Conservation (phyloP, 1,140 invertebrate species). For the Heliothis virescens region DNA sequence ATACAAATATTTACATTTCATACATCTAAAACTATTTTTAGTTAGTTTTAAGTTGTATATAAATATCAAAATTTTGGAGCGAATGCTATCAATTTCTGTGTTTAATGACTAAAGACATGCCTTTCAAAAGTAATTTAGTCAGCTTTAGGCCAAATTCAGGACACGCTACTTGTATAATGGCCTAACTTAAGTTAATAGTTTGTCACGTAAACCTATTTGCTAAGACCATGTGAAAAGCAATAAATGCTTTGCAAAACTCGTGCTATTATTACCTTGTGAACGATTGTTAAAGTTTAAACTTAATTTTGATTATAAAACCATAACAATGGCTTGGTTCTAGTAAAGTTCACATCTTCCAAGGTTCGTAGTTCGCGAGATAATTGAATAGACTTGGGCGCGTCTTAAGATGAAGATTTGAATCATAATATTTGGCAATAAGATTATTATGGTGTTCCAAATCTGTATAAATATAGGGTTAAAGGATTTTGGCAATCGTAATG, state of each 20-base stretch:
- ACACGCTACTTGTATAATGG: not conserved
- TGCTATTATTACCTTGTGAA: conserved; percentile 60
- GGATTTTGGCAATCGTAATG: not conserved
- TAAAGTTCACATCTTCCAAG: conserved; percentile 53
- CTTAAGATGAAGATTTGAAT: conserved; percentile 33
- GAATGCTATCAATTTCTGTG: too few species aligned
- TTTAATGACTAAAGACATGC: too few species aligned
- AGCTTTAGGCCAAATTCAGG: not conserved
- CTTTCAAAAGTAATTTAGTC: too few species aligned
- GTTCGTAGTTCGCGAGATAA: conserved; percentile 35
- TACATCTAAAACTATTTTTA: too few species aligned
- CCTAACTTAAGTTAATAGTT: not conserved
- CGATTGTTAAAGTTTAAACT: conserved; percentile 59
- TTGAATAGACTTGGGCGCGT: conserved; percentile 31
- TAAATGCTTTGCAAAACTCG: conserved; percentile 51
- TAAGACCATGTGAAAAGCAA: conserved; percentile 52
- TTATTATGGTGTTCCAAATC: not conserved
- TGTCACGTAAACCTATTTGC: conserved; percentile 42
- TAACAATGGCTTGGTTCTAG: conserved; percentile 58
- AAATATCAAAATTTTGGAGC: too few species aligned
- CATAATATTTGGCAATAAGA: conserved; percentile 21
- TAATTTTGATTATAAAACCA: conserved; percentile 56
- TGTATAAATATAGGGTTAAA: not conserved
- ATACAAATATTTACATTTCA: too few species aligned
- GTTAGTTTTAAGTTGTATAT: too few species aligned